phyloP scores from a whole-genome alignment of 2,888 invertebrate genomes.

The Phyllotreta striolata region DNA sequence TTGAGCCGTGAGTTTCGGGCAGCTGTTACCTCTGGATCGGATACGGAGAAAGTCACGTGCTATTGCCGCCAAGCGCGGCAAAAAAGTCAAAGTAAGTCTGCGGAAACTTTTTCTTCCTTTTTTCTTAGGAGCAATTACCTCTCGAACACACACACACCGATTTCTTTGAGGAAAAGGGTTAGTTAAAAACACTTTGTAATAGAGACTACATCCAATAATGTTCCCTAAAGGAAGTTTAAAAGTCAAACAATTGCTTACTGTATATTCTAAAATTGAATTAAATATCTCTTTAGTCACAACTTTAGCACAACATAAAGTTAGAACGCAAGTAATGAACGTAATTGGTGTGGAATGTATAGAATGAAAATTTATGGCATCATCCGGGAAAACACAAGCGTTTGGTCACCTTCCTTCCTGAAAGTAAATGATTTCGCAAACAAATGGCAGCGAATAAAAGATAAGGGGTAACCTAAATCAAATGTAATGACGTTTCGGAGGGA shows the following conservation, averaged over 20 bases:
- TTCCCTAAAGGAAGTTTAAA: no score
- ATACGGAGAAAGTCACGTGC: constrained; percentile 85
- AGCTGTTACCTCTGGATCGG: constrained; percentile 71
- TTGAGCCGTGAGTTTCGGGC: constrained; percentile 25
- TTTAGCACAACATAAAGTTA: no score
- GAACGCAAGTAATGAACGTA: no score
- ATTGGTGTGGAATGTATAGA: background rate
- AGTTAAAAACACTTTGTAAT: background rate
- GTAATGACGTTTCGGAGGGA: constrained; percentile 7
- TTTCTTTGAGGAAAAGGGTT: no score
- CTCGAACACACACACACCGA: background rate
- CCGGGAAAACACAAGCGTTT: background rate
- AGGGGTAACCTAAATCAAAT: constrained; percentile 11
- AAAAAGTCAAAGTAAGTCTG: constrained; percentile 79
- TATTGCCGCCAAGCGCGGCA: constrained; percentile 81
- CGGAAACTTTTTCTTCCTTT: background rate
- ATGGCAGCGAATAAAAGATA: constrained; percentile 8
- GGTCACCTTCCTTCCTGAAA: no score
- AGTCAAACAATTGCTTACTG: background rate
- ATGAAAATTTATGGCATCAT: background rate
- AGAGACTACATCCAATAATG: background rate
- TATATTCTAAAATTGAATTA: background rate
- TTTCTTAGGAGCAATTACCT: background rate
- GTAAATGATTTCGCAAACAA: constrained; percentile 7
- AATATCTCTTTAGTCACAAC: no score